Conservation (phyloP, 2,113 vertebrate species). For the Pelecanoides urinatrix region DNA sequence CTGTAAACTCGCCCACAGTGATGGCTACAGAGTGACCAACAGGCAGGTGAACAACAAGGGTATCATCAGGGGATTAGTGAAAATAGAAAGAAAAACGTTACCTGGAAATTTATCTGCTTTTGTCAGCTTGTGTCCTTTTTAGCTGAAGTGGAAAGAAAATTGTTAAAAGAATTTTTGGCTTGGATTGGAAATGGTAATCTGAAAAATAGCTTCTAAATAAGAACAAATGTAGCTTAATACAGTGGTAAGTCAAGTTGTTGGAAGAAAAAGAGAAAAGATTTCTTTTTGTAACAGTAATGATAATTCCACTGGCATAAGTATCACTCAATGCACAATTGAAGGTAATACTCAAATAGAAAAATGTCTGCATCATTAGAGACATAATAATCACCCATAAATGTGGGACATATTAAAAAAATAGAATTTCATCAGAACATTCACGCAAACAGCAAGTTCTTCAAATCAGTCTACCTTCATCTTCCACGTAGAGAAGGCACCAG, state of each 20-base stretch:
- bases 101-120: neutral
- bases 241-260: neutral
- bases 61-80: neutral
- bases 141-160: neutral
- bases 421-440: neutral
- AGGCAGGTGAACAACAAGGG: neutral
- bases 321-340: neutral
- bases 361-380: neutral
- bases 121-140: neutral
- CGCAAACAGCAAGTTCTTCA: neutral
- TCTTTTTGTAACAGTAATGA: neutral
- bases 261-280: neutral
- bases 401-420: neutral
- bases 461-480: neutral
- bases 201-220: conserved; percentile 16
- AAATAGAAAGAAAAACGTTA: neutral
- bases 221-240: conserved; percentile 4
- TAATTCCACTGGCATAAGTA: neutral
- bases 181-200: neutral
- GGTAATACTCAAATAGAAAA: neutral
- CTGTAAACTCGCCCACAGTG: neutral
- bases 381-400: neutral
- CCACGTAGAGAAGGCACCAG: neutral
- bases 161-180: neutral
- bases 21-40: neutral